Conservation (phyloP, 1,140 invertebrate species). For the Octopus sinensis region DNA sequence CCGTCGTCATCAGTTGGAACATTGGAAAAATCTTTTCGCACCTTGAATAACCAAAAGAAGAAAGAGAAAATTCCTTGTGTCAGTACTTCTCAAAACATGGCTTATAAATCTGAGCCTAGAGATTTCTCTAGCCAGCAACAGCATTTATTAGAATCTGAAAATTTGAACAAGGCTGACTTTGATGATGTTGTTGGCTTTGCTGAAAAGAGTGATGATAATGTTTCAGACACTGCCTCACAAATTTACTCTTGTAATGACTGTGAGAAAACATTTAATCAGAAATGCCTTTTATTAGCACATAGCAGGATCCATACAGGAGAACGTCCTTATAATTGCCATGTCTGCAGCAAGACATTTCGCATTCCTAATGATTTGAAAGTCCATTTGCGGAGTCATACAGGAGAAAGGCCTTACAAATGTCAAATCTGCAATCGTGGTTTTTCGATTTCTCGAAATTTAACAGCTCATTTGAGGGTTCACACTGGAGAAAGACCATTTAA, state of each 20-base stretch:
- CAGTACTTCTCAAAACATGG: no score
- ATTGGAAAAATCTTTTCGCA: no score
- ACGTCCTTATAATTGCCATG: constrained; percentile 18
- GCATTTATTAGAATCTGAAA: no score
- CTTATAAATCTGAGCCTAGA: no score
- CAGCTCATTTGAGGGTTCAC: constrained; percentile 20
- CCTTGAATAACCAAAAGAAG: no score
- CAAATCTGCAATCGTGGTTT: constrained; percentile 32
- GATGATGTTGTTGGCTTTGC: no score
- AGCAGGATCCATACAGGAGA: constrained; percentile 18
- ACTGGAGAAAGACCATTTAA: constrained; percentile 13
- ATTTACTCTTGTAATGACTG: constrained; percentile 22
- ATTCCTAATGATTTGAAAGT: constrained; percentile 18
- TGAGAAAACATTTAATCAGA: constrained; percentile 20
- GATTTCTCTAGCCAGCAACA: no score
- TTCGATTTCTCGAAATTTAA: constrained; percentile 17
- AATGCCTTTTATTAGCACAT: constrained; percentile 14
- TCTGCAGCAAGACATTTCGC: constrained; percentile 16
- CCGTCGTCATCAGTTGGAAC: no score
- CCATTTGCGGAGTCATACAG: constrained; percentile 21
- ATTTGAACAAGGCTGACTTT: no score
- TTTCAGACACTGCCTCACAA: background rate
- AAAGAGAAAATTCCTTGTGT: no score
- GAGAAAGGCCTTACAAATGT: constrained; percentile 38
- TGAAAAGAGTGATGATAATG: no score